A percentile compares a stretch with the other conserved stretches of the same genome.
Evolutionary conservation across 2,113 vertebrate species (phyloP).

Genomic region (Clarias gariepinus): DNA sequence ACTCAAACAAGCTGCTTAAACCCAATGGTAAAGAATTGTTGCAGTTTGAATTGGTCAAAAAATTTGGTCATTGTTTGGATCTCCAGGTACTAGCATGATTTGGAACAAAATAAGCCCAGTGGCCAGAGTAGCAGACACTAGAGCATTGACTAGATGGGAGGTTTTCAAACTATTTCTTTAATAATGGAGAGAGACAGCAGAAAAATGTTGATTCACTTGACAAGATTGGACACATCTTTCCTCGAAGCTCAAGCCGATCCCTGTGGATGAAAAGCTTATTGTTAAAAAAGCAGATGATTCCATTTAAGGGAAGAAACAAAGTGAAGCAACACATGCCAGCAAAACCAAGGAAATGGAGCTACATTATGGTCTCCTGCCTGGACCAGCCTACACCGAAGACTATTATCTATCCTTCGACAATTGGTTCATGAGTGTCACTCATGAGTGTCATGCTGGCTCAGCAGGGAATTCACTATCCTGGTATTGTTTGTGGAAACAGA

Average conservation of each 20-base stretch:
- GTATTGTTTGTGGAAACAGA: not conserved
- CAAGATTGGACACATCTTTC: not conserved
- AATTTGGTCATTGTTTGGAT: too few relatives aligned
- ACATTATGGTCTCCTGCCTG: conserved; percentile 3
- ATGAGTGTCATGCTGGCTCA: conserved; percentile 3
- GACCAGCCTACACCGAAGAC: not conserved
- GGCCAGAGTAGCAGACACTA: too few relatives aligned
- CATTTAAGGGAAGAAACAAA: conserved; percentile 41
- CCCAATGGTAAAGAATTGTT: too few relatives aligned
- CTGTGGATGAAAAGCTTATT: not conserved
- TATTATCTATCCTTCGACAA: not conserved
- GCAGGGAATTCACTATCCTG: not conserved
- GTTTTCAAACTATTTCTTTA: too few relatives aligned
- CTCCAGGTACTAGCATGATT: too few relatives aligned
- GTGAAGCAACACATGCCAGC: conserved; percentile 41
- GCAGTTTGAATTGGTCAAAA: too few relatives aligned
- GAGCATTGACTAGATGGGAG: too few relatives aligned
- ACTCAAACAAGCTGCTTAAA: too few relatives aligned
- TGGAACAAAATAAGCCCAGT: too few relatives aligned
- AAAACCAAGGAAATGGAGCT: conserved; percentile 30
- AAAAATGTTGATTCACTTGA: not conserved
- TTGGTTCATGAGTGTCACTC: not conserved
- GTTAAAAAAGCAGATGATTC: conserved; percentile 44
- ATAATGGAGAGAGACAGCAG: too few relatives aligned
- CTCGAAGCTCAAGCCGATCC: too few relatives aligned